A percentile compares a stretch with the other conserved stretches of the same genome.
phyloP scores from a whole-genome alignment of 92 coral and sea anemone species.

The Anthopleura xanthogrammica region DNA sequence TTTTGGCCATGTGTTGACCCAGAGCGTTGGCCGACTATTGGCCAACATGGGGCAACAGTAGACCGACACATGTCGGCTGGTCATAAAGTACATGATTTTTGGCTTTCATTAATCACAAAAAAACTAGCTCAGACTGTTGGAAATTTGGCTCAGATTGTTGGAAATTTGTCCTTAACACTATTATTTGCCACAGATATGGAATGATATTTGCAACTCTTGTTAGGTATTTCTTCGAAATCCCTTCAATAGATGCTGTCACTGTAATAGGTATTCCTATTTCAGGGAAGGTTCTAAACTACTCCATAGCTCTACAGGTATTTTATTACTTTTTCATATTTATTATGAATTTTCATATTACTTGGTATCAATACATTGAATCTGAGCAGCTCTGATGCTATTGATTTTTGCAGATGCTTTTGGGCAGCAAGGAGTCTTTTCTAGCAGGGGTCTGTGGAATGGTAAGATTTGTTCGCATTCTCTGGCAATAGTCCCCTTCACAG shows the following conservation, averaged over 20 bases:
- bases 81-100: too few relatives aligned
- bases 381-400: not conserved
- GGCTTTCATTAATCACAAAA: too few relatives aligned
- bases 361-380: not conserved
- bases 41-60: too few relatives aligned
- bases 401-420: constrained; percentile 62
- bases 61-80: too few relatives aligned
- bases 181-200: constrained; percentile 55
- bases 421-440: constrained; percentile 68
- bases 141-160: not conserved
- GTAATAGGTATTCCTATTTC: constrained; percentile 75
- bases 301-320: constrained; percentile 86
- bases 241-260: constrained; percentile 57
- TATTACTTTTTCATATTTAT: not conserved
- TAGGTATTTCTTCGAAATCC: constrained; percentile 75
- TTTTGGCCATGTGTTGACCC: too few relatives aligned
- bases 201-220: constrained; percentile 80
- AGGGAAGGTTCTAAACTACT: constrained; percentile 78
- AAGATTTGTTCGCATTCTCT: constrained; percentile 11
- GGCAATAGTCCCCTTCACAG: too few relatives aligned
- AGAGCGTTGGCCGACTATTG: too few relatives aligned
- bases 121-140: not conserved
- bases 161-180: not conserved
- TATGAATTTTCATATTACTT: not conserved
- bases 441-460: constrained; percentile 93